Percentiles rank a stretch among this genome's conserved stretches.
These are phyloP conservation scores for Drosophila diplacantha DNA, from an alignment of 2,888 invertebrate genomes.

Conservation along the genomic window DNA sequence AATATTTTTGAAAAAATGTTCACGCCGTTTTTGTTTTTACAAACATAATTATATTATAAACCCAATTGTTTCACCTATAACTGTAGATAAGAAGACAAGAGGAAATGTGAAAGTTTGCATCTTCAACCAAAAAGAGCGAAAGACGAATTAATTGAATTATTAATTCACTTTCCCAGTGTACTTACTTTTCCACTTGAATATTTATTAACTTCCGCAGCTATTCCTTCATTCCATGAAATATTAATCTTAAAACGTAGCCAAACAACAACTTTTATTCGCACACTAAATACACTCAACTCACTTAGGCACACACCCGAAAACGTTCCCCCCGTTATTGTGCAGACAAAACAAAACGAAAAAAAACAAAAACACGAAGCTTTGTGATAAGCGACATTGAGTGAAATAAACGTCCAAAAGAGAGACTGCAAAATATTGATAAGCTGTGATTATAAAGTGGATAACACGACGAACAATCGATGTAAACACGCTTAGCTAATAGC, in stretches of 20 bases:
- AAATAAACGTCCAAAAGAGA: slow-evolving; percentile 1
- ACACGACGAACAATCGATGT: neutral
- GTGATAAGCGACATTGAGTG: slow-evolving; percentile 11
- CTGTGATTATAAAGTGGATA: slow-evolving; percentile 1
- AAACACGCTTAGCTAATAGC: neutral
- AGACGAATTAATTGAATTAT: slow-evolving; percentile 10
- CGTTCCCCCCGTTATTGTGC: neutral
- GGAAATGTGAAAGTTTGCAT: slow-evolving; percentile 39
- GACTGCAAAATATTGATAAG: slow-evolving; percentile 2
- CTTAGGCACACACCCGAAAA: neutral
- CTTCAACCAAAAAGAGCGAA: slow-evolving; percentile 5
- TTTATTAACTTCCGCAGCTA: slow-evolving; percentile 3
- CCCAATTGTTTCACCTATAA: neutral
- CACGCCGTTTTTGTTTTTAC: neutral
- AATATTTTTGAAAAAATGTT: too few species aligned
- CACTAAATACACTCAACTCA: slow-evolving; percentile 6
- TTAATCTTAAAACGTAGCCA: neutral
- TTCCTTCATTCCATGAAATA: slow-evolving; percentile 10
- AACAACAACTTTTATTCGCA: slow-evolving; percentile 14
- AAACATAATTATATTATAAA: neutral
- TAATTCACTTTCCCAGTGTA: slow-evolving; percentile 29
- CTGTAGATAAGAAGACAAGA: slow-evolving; percentile 2
- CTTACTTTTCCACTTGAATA: slow-evolving; percentile 11
- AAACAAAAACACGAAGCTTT: slow-evolving; percentile 1
- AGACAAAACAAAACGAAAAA: slow-evolving; percentile 4